Evolutionary conservation across 2,888 invertebrate genomes (phyloP).

Genomic region (Dryobotodes eremita): DNA sequence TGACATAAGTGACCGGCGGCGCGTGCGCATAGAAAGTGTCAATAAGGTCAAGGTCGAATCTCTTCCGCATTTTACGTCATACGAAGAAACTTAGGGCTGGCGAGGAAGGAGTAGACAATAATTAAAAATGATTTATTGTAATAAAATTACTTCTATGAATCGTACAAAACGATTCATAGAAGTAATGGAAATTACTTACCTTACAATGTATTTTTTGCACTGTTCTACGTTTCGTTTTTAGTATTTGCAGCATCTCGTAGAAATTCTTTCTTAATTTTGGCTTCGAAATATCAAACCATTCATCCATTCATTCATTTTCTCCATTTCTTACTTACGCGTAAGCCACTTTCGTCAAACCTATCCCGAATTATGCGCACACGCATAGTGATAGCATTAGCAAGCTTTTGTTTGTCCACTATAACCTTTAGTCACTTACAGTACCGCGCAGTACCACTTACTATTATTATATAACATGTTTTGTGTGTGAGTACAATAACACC

Average conservation of each 20-base stretch:
- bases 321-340: not conserved
- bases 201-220: not conserved
- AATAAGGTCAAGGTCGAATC: constrained; percentile 72
- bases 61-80: constrained; percentile 67
- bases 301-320: too few relatives aligned
- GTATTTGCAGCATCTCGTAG: not conserved
- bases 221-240: not conserved
- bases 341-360: constrained; percentile 44
- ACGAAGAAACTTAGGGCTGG: constrained; percentile 60
- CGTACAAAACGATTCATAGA: too few relatives aligned
- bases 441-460: constrained; percentile 26
- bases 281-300: not conserved
- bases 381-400: constrained; percentile 44
- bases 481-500: constrained; percentile 19
- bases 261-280: not conserved
- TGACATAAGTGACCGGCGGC: constrained; percentile 49
- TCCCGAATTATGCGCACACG: constrained; percentile 42
- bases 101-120: constrained; percentile 21
- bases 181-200: too few relatives aligned
- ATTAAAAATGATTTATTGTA: not conserved
- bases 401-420: constrained; percentile 55
- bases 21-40: constrained; percentile 67
- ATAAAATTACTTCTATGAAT: not conserved
- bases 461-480: constrained; percentile 57
- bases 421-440: constrained; percentile 38